Evolutionary conservation across 2,888 invertebrate genomes (phyloP).

Genomic region (Drosophila greeni): DNA sequence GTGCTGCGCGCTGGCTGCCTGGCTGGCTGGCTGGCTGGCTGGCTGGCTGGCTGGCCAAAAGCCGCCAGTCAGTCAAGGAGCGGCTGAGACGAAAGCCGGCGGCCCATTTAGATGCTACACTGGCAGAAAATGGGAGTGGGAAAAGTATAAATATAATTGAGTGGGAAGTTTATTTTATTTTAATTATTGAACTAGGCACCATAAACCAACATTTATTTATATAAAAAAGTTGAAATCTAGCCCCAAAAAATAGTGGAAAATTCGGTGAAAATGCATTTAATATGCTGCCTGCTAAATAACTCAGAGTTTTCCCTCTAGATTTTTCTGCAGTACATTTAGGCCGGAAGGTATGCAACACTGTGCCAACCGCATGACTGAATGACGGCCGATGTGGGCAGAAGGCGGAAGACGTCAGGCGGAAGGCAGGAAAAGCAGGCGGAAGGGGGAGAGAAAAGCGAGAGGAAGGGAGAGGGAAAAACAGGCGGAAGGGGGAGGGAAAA

Average conservation of each 20-base stretch:
- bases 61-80: slow-evolving; percentile 49
- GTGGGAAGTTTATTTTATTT: too few relatives aligned
- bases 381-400: slow-evolving; percentile 23
- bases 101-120: slow-evolving; percentile 34
- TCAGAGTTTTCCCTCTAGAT: background rate
- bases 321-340: slow-evolving; percentile 17
- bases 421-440: background rate
- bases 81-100: slow-evolving; percentile 31
- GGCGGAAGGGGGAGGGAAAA: slow-evolving; percentile 1
- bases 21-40: slow-evolving; percentile 32
- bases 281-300: background rate
- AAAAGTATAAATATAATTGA: background rate
- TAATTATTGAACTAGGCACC: too few relatives aligned
- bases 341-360: slow-evolving; percentile 64
- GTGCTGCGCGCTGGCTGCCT: slow-evolving; percentile 56
- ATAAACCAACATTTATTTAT: background rate
- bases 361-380: slow-evolving; percentile 49
- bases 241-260: background rate
- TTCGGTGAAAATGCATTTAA: background rate
- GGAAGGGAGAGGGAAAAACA: background rate
- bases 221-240: background rate
- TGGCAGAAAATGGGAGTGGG: background rate
- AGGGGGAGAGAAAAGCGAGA: background rate
- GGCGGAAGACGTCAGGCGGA: background rate
- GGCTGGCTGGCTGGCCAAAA: slow-evolving; percentile 41